phyloP scores from a whole-genome alignment of 2,888 invertebrate genomes.

The Resseliella maxima region DNA sequence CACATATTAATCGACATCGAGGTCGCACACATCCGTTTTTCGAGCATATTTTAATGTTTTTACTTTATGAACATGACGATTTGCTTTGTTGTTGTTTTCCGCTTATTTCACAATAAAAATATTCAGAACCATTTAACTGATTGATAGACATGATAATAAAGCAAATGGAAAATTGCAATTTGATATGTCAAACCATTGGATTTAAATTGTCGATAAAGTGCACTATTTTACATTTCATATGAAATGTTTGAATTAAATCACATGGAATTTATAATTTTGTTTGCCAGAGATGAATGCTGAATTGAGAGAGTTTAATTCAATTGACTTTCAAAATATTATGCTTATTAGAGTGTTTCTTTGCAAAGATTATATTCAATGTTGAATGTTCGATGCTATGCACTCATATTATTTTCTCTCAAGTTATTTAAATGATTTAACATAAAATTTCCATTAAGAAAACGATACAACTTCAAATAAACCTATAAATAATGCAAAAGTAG shows the following conservation, averaged over 20 bases:
- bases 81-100: neutral
- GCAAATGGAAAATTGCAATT: neutral
- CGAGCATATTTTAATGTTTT: neutral
- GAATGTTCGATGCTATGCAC: neutral
- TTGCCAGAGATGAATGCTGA: too few relatives aligned
- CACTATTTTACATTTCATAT: neutral
- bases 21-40: neutral
- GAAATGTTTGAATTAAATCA: too few relatives aligned
- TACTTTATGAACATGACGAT: neutral
- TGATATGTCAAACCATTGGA: constrained; percentile 15
- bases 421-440: constrained; percentile 24
- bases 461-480: neutral
- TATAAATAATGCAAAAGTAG: neutral
- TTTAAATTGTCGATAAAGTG: neutral
- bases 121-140: neutral
- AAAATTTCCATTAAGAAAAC: constrained; percentile 19
- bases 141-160: neutral
- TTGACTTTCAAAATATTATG: neutral
- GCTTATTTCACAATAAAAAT: neutral
- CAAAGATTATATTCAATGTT: neutral
- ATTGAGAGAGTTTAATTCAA: neutral
- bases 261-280: too few relatives aligned
- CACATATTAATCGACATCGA: constrained; percentile 14
- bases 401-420: neutral
- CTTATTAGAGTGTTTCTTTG: neutral